Percentiles rank a stretch among this genome's conserved stretches.
phyloP scores from a whole-genome alignment of 2,888 invertebrate species.

The Drosophila neonasuta region DNA sequence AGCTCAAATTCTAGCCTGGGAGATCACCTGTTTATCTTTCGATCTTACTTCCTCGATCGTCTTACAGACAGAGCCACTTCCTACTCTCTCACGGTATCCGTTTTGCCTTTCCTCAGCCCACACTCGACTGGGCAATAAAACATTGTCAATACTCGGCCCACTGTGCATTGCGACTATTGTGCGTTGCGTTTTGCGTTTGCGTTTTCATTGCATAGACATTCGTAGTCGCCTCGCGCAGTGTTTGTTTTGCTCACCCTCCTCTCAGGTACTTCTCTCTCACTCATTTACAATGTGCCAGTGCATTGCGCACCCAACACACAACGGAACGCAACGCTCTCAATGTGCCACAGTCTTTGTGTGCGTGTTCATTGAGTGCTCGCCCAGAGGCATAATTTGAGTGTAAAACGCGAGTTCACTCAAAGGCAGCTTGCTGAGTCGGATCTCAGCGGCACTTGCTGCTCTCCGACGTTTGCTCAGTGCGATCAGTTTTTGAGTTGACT shows the following conservation, averaged over 20 bases:
- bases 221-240: constrained; percentile 39
- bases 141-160: constrained; percentile 54
- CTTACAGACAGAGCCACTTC: constrained; percentile 39
- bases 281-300: background rate
- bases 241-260: constrained; percentile 61
- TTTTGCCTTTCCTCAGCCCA: constrained; percentile 37
- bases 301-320: background rate
- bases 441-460: constrained; percentile 64
- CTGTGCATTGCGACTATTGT: constrained; percentile 65
- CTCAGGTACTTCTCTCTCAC: constrained; percentile 5
- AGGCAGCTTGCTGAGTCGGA: background rate
- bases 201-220: constrained; percentile 60
- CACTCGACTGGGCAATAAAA: constrained; percentile 13
- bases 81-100: constrained; percentile 37
- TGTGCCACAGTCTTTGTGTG: constrained; percentile 57
- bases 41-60: constrained; percentile 66
- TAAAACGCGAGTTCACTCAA: constrained; percentile 6
- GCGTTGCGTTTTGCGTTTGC: constrained; percentile 48
- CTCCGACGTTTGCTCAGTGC: constrained; percentile 46
- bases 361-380: constrained; percentile 78
- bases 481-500: constrained; percentile 82
- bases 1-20: constrained; percentile 6
- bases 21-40: constrained; percentile 65
- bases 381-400: constrained; percentile 54
- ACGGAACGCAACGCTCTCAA: constrained; percentile 14